phyloP scores from a whole-genome alignment of 2,113 vertebrate species.

The Hystrix brachyura region DNA sequence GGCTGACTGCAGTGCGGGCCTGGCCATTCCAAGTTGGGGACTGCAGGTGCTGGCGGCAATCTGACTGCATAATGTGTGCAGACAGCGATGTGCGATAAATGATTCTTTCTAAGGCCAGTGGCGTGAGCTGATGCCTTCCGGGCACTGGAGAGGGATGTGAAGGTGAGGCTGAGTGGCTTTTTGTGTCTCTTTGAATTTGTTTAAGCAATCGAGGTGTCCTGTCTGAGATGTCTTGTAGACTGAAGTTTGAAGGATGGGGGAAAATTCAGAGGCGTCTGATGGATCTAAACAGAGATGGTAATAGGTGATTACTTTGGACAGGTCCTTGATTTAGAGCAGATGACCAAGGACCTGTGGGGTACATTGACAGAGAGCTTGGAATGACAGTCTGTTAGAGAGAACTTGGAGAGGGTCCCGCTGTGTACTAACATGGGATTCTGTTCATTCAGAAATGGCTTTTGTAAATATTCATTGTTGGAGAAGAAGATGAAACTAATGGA shows the following conservation, averaged over 20 bases:
- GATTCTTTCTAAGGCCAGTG: background rate
- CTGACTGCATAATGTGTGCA: background rate
- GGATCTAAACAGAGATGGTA: conserved; percentile 40
- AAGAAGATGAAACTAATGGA: conserved; percentile 29
- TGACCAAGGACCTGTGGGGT: background rate
- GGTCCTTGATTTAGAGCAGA: background rate
- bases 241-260: conserved; percentile 34
- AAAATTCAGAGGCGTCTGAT: conserved; percentile 47
- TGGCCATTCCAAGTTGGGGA: background rate
- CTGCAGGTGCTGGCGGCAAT: background rate
- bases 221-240: conserved; percentile 44
- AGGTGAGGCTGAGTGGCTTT: conserved; percentile 64
- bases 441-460: conserved; percentile 26
- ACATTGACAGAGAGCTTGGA: background rate
- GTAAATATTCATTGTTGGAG: conserved; percentile 5
- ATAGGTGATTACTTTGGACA: conserved; percentile 50
- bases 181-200: conserved; percentile 68
- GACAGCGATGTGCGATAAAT: background rate
- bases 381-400: background rate
- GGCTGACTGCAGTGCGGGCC: background rate
- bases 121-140: background rate
- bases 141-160: background rate
- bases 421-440: background rate
- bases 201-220: conserved; percentile 18
- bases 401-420: background rate